These are phyloP conservation scores for Pogonocherus hispidulus DNA, from an alignment of 2,888 invertebrate genomes.

Conservation along the genomic window DNA sequence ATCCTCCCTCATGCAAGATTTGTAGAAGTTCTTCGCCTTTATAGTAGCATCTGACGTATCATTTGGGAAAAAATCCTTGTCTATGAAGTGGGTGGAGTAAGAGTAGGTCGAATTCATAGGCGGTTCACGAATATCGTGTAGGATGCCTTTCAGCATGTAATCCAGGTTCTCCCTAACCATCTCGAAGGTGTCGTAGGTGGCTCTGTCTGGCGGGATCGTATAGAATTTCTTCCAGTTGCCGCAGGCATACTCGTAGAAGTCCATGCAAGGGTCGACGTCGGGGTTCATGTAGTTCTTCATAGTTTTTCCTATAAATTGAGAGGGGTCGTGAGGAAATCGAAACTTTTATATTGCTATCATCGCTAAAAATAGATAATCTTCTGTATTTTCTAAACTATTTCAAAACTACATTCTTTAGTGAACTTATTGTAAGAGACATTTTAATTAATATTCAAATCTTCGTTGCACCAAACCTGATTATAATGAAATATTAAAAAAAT, in stretches of 20 bases:
- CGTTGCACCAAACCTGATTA: no score
- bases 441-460: no score
- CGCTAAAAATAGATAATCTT: no score
- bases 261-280: constrained; percentile 81
- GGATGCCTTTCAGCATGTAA: constrained; percentile 76
- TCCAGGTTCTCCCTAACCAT: constrained; percentile 88
- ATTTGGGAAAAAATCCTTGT: constrained; percentile 42
- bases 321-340: neutral
- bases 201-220: constrained; percentile 90
- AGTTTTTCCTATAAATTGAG: constrained; percentile 57
- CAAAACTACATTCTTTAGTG: no score
- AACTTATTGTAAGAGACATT: no score
- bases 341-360: no score
- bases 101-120: constrained; percentile 26
- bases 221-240: constrained; percentile 89
- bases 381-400: no score
- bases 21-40: constrained; percentile 88
- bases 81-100: constrained; percentile 44
- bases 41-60: constrained; percentile 73
- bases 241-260: constrained; percentile 89
- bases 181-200: constrained; percentile 91
- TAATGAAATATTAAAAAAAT: no score
- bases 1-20: constrained; percentile 87
- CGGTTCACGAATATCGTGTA: constrained; percentile 64
- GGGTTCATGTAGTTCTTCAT: constrained; percentile 85